Base-by-base conservation (phyloP, 2,888 invertebrate genomes). In the Malachius bipustulatus region DNA sequence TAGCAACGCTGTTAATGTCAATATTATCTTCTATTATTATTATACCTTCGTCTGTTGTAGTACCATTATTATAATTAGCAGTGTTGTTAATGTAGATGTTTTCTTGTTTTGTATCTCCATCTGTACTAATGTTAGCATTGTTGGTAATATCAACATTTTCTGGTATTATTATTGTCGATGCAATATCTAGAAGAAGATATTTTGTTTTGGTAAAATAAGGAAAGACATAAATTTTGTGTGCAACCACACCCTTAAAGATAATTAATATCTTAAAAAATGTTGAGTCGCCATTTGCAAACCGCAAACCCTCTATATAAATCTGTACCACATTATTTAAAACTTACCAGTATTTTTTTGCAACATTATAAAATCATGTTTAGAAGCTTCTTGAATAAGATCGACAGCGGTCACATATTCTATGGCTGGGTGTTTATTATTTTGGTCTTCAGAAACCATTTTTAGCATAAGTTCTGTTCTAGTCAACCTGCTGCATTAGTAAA, bases 311-410 rank as follows among this genome's bases (percentile, higher is more conserved):
- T n/a, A n/a, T n/a, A n/a, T n/a, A n/a, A 19, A 19, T 8, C n/a
- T 8, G n/a, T 19, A 19, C 6, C n/a, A 8, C 24, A 6, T 8
- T 19, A 19, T 8, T 19, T 6, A 6, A 9, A 8, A 19, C 24
- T 19, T 19, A 19, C 24, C 24, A n/a, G 24, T 19, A 8, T n/a
- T n/a, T 19, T 19, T n/a, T 8, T 19, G 6, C 6, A 8, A n/a
- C n/a, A 19, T 19, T 19, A 19, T 19, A 19, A 19, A 8, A n/a
- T 19, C 24, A 19, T 19, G 24, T 19, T 19, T 19, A n/a, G n/a
- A n/a, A 19, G 6, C 24, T 19, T 19, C 24, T 19, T 19, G 6
- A 19, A 19, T 19, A 19, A 19, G 6, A 10, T 11, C 10, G n/a
- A 19, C 24, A 19, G 24, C 6, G n/a, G 24, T 19, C 24, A n/a